Conservation (phyloP, 2,797 vertebrate genomes). For the Micrastur ruficollis region DNA sequence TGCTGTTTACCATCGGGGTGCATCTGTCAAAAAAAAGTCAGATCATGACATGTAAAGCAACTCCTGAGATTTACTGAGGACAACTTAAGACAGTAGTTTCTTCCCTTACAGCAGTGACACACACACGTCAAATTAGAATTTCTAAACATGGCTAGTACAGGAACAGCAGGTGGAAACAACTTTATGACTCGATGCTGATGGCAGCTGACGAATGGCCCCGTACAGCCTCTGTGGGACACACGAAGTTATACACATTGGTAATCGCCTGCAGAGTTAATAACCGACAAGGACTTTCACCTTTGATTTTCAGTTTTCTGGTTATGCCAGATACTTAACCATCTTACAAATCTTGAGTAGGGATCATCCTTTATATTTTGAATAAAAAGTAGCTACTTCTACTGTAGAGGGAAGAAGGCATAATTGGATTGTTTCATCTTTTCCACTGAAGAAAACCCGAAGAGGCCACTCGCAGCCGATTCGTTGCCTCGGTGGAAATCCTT, state of each 20-base stretch:
- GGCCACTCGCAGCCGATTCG: background rate
- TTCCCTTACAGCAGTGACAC: background rate
- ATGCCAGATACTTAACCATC: background rate
- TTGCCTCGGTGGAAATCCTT: rapidly evolving
- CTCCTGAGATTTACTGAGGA: background rate
- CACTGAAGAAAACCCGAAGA: background rate
- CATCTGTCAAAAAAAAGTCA: background rate
- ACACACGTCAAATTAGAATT: rapidly evolving
- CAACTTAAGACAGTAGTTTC: background rate
- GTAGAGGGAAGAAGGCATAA: background rate
- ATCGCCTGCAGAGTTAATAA: background rate
- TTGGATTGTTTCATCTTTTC: background rate
- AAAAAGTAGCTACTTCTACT: background rate
- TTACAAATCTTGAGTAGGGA: background rate
- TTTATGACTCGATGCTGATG: background rate
- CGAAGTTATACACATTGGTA: rapidly evolving
- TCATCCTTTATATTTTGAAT: background rate
- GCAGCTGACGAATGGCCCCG: background rate
- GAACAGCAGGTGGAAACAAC: background rate
- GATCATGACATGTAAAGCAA: background rate
- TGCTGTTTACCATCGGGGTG: background rate
- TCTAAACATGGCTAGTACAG: background rate
- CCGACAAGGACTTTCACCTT: background rate
- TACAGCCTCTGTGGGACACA: rapidly evolving
- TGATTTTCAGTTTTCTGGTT: background rate